These are phyloP conservation scores for Dinoponera quadriceps DNA, from an alignment of 1,140 invertebrate genomes.

Conservation along the genomic window DNA sequence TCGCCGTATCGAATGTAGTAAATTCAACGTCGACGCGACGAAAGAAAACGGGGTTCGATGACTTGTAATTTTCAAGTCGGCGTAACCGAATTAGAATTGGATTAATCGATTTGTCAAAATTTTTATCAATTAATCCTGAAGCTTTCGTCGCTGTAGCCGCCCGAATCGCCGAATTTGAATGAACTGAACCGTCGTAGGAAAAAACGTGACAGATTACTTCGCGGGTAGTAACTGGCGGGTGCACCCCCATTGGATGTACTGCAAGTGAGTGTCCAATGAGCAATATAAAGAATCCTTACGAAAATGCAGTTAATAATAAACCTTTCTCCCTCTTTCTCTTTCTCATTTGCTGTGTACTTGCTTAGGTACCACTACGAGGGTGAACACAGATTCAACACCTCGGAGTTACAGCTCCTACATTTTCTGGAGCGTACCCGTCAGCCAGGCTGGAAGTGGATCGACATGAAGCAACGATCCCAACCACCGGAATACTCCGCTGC, in stretches of 20 bases:
- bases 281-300: neutral
- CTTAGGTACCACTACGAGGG: constrained; percentile 86
- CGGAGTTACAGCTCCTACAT: constrained; percentile 91
- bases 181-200: constrained; percentile 82
- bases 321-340: neutral
- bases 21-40: no score
- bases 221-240: constrained; percentile 93
- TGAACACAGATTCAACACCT: constrained; percentile 83
- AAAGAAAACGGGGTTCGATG: no score
- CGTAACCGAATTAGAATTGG: no score
- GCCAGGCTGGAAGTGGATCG: constrained; percentile 91
- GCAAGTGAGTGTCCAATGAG: constrained; percentile 79
- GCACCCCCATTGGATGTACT: constrained; percentile 93
- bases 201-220: constrained; percentile 89
- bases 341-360: neutral
- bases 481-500: constrained; percentile 86
- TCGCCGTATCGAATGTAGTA: no score
- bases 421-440: constrained; percentile 91
- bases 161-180: constrained; percentile 65
- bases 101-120: no score
- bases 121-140: neutral
- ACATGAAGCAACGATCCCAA: constrained; percentile 86
- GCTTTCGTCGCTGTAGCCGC: constrained; percentile 42
- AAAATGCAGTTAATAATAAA: constrained; percentile 13
- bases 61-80: no score